Base-by-base conservation (phyloP, 1,140 invertebrate species). In the Ceratina calcarata region DNA sequence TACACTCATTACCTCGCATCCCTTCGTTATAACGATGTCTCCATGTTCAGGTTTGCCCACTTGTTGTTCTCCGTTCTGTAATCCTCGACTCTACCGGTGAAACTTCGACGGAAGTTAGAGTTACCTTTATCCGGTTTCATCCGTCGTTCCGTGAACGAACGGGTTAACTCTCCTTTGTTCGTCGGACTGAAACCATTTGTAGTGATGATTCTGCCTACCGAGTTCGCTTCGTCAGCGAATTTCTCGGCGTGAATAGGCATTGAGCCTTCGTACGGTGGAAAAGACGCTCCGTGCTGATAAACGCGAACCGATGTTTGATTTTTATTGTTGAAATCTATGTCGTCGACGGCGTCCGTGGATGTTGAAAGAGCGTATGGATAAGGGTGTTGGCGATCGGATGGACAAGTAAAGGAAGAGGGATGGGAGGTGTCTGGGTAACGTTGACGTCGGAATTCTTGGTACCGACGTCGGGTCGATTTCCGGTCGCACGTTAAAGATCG, bases 31-130 rank as follows among this genome's bases (percentile, higher is more conserved):
- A 93, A 89, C 7, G 92, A 93, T 13, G 92, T 92, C 78, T 93
- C 92, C 86, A 93, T 92, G 62, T 90, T 93, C 60, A 92, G 68
- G 74, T 92, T 92, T 62, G 87, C 86, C 49, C 90, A 88, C 69
- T 80, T 91, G 27, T 64, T 78, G 10, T 87, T 83, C 16, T 86
- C 80, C 22, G 57, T 57, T 70, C 66, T 73, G 20, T 80, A 81
- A 70, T 85, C 76, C 53, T 89, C 86, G 20, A 87, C 81, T 7
- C 87, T 85, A 58, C 89, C 88, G 0, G 87, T 91, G 67, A 89
- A 89, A 61, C 89, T 91, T 65, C 89, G 86, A 3, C 90, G 82
- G 7, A 91, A 73, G 20, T 78, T 80, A 22, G 73, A 71, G 20
- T 90, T 85, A 55, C 62, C 55, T 55, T 79, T 82, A 3, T 65